A percentile compares a stretch with the other conserved stretches of the same genome.
phyloP scores from a whole-genome alignment of 2,113 vertebrate species.

The Caloenas nicobarica region DNA sequence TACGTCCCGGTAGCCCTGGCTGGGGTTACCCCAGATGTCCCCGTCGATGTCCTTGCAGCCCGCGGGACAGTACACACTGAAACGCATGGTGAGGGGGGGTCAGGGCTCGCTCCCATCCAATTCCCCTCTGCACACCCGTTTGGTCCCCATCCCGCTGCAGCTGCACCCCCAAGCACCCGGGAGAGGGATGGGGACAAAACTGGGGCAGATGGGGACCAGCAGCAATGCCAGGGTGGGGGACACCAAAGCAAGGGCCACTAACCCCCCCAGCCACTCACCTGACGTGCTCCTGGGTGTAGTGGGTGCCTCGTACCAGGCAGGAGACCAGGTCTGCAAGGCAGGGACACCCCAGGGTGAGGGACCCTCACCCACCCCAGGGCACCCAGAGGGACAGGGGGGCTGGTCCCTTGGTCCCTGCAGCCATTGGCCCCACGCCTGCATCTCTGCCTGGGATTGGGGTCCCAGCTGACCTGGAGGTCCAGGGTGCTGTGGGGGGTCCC shows the following conservation, averaged over 20 bases:
- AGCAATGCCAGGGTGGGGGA: accelerated
- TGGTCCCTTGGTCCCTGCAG: not conserved
- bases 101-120: accelerated
- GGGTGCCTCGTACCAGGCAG: constrained; percentile 84
- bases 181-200: not conserved
- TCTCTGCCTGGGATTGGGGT: not conserved
- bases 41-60: constrained; percentile 83
- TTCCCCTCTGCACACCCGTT: accelerated
- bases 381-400: no score
- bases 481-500: not conserved
- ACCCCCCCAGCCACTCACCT: constrained; percentile 66
- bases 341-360: not conserved
- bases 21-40: constrained; percentile 85
- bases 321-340: constrained; percentile 79
- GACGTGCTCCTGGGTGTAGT: constrained; percentile 74
- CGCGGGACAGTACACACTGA: constrained; percentile 84
- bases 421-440: not conserved
- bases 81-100: not conserved
- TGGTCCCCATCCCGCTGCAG: accelerated
- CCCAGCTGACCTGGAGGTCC: not conserved
- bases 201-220: accelerated
- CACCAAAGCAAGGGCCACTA: not conserved
- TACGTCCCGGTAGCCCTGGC: constrained; percentile 87
- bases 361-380: not conserved
- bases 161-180: not conserved